Base-by-base conservation (phyloP, 2,888 invertebrate species). In the Thecophora atra region DNA sequence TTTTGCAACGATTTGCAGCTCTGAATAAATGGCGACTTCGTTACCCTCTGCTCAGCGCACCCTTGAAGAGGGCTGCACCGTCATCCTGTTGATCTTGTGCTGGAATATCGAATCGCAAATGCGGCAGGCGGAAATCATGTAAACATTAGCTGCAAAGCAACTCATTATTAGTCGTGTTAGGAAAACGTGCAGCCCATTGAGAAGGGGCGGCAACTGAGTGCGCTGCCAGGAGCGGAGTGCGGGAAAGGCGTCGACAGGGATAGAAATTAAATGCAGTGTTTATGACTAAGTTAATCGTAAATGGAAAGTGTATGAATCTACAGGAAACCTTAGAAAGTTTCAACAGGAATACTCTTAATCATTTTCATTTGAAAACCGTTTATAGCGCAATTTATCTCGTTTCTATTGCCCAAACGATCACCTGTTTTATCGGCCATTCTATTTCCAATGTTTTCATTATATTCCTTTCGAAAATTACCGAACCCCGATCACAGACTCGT, bases 111-210 rank as follows among this genome's bases (percentile, higher is more conserved):
- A 73, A 72, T 67, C 63, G 51, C 60, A 21, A 74, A 71, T 77
- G 66, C 74, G 73, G 67, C 44, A 63, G 37, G 52, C 66, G 64
- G 74, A 70, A 76, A 76, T 80, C 79, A 81, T 81, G 77, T 80
- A 80, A 80, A 80, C 80, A 80, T 79, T 79, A 81, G 77, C 77
- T 80, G 77, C 77, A 73, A 74, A 76, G 75, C 76, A 79, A 80
- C 79, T 75, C n/a, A n/a, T n/a, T 80, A 81, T 80, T 82, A 77
- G 73, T 73, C 72, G 76, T 78, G 74, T 78, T 74, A 76, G 52
- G 72, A 74, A 77, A 77, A 71, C 74, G 76, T 77, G 76, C 71
- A 24, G 44, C 62, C 72, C 72, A 72, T 72, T n/a, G n/a, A n/a
- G 70, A 70, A 73, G 44, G 69, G 74, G 72, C 62, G 52, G 56